These are phyloP conservation scores for Acanthaster planci DNA, from an alignment of 35 echinoderm and acorn worm species.

Conservation along the genomic window DNA sequence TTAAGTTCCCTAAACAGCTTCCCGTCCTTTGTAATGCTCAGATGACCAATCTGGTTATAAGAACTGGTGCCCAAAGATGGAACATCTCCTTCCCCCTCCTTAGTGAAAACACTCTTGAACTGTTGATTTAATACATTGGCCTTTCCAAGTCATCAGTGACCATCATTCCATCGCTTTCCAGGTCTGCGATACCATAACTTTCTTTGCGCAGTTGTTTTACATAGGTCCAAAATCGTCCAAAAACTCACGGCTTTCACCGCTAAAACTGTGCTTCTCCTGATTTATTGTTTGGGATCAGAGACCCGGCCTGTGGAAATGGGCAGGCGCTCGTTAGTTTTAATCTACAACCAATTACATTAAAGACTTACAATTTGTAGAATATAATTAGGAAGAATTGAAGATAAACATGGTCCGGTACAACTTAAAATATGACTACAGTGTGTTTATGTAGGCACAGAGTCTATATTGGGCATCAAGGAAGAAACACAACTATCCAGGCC, in stretches of 20 bases:
- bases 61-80: constrained; percentile 3
- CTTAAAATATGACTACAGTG: too few species aligned
- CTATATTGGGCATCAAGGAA: too few species aligned
- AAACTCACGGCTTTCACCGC: too few species aligned
- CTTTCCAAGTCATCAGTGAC: constrained; percentile 29
- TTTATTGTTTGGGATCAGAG: constrained; percentile 3
- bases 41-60: neutral
- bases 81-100: constrained; percentile 41
- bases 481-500: too few species aligned
- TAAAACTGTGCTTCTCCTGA: neutral
- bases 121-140: constrained; percentile 41
- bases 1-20: constrained; percentile 7
- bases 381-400: too few species aligned
- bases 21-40: constrained; percentile 20
- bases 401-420: too few species aligned
- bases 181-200: neutral
- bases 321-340: too few species aligned
- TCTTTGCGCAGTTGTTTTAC: neutral
- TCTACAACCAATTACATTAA: too few species aligned
- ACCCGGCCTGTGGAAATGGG: too few species aligned
- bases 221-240: neutral
- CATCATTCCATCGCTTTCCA: constrained; percentile 23
- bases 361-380: too few species aligned
- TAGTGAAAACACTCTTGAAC: constrained; percentile 45
- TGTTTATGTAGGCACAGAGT: too few species aligned